phyloP scores from a whole-genome alignment of 2,888 invertebrate genomes.

The Ectemnius continuus region DNA sequence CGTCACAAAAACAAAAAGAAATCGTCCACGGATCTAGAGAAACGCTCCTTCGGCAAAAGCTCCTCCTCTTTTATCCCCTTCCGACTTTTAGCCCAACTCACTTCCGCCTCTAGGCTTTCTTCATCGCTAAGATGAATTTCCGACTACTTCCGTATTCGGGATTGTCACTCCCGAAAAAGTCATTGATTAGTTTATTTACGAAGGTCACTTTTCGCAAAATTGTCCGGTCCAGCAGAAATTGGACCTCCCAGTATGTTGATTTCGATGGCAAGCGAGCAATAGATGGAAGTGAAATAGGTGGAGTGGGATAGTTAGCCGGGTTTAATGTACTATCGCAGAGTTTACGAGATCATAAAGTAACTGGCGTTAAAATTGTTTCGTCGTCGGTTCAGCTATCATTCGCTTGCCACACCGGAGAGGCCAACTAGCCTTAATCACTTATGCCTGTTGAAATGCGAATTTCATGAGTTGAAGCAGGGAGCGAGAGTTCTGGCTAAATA shows the following conservation, averaged over 20 bases:
- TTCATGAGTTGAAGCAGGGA: too few relatives aligned
- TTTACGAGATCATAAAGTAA: slow-evolving; percentile 41
- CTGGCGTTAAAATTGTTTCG: slow-evolving; percentile 32
- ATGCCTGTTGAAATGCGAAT: background rate
- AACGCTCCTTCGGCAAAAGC: slow-evolving; percentile 18
- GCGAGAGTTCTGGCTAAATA: too few relatives aligned
- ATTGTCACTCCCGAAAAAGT: background rate
- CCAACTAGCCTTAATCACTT: slow-evolving; percentile 39
- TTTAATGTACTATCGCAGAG: slow-evolving; percentile 31
- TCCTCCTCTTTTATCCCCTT: slow-evolving; percentile 15
- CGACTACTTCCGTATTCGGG: background rate
- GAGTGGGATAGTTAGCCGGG: slow-evolving; percentile 29
- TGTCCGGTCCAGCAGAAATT: too few relatives aligned
- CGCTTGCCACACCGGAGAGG: slow-evolving; percentile 26
- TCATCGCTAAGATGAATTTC: slow-evolving; percentile 2
- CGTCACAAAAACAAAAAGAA: slow-evolving; percentile 32
- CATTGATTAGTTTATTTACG: too few relatives aligned
- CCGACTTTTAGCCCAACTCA: slow-evolving; percentile 16
- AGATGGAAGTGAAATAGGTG: slow-evolving; percentile 10
- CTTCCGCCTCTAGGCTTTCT: background rate
- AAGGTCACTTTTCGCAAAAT: too few relatives aligned
- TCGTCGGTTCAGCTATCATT: slow-evolving; percentile 9
- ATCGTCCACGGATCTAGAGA: slow-evolving; percentile 35
- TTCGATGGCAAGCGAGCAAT: background rate
- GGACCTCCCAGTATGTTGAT: background rate